Evolutionary conservation across 2,888 invertebrate genomes (phyloP).

Genomic region (Leptinotarsa haldemani): DNA sequence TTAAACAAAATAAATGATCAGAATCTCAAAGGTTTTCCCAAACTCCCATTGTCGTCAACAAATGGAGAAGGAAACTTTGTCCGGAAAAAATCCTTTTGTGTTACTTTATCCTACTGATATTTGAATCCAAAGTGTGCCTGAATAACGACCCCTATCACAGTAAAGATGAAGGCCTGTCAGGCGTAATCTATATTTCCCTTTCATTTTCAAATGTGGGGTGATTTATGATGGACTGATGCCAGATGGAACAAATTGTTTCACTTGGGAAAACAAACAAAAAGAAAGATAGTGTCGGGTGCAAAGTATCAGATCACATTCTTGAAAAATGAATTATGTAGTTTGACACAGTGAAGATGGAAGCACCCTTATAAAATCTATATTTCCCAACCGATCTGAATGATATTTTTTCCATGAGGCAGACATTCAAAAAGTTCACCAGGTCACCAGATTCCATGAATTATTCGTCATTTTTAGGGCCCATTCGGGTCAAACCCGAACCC

Average conservation of each 20-base stretch:
- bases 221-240: conserved; percentile 13
- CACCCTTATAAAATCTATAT: no score
- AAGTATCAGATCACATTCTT: not conserved
- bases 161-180: conserved; percentile 10
- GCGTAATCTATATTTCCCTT: conserved; percentile 16
- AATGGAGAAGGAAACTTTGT: not conserved
- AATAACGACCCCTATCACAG: conserved; percentile 5
- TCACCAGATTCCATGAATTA: no score
- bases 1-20: not conserved
- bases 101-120: conserved; percentile 8
- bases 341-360: no score
- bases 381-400: no score
- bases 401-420: no score
- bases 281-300: not conserved
- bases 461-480: no score
- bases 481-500: no score
- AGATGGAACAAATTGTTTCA: conserved; percentile 14
- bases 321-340: not conserved
- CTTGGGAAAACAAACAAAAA: conserved; percentile 4
- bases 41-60: not conserved
- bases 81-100: conserved; percentile 8
- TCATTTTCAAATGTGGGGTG: conserved; percentile 5
- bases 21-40: not conserved
- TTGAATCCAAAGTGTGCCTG: conserved; percentile 13
- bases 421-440: no score